Conservation (phyloP, 2,797 vertebrate species). For the Balearica regulorum region DNA sequence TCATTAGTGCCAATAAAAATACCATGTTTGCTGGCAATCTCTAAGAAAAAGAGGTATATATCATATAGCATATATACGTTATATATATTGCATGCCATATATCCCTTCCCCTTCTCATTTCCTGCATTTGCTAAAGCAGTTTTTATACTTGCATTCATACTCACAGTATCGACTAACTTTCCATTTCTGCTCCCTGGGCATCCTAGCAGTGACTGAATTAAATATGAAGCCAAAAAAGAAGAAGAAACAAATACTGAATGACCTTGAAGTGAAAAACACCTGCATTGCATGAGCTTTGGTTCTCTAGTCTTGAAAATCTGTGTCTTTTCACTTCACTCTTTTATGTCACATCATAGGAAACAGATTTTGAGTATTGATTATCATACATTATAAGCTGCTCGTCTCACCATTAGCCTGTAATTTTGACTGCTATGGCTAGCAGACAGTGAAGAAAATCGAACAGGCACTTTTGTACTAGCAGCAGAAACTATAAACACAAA, state of each 20-base stretch:
- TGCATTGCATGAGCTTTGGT: conserved; percentile 75
- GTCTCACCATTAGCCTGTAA: conserved; percentile 50
- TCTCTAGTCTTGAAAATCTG: conserved; percentile 64
- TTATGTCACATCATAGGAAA: conserved; percentile 46
- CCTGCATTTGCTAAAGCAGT: not conserved
- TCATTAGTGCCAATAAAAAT: not conserved
- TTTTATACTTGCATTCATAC: conserved; percentile 28
- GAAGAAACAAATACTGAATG: conserved; percentile 49
- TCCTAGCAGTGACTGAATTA: conserved; percentile 52
- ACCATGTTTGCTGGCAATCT: not conserved
- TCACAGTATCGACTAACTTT: conserved; percentile 50
- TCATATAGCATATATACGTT: not conserved
- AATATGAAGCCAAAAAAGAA: conserved; percentile 51
- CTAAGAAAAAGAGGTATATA: not conserved
- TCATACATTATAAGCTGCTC: conserved; percentile 53
- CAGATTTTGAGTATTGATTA: conserved; percentile 65
- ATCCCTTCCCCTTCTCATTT: not conserved
- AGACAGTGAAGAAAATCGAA: conserved; percentile 57
- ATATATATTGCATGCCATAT: not conserved
- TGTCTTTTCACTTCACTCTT: conserved; percentile 28
- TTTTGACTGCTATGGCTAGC: conserved; percentile 50
- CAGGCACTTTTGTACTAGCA: conserved; percentile 14
- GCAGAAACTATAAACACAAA: conserved; percentile 24
- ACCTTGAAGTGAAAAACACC: conserved; percentile 81
- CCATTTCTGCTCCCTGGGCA: conserved; percentile 34